phyloP scores from a whole-genome alignment of 2,113 vertebrate species.

The Dicrurus megarhynchus region DNA sequence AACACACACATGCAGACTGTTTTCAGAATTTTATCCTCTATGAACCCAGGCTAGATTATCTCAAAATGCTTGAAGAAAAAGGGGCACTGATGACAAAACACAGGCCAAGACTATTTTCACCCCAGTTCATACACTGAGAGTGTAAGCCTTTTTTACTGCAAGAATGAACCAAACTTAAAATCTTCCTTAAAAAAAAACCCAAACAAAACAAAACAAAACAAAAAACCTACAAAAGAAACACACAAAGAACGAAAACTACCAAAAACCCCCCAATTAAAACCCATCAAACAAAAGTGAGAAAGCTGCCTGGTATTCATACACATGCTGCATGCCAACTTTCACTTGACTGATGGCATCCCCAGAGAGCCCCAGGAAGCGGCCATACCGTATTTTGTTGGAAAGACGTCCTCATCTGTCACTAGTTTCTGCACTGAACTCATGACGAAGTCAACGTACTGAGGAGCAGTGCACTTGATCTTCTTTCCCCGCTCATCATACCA shows the following conservation, averaged over 20 bases:
- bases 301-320: neutral
- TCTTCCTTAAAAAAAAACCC: neutral
- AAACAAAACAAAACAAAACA: neutral
- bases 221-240: neutral
- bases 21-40: neutral
- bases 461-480: slow-evolving; percentile 98
- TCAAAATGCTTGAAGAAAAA: neutral
- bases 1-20: neutral
- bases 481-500: slow-evolving; percentile 98
- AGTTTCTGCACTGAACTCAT: slow-evolving; percentile 98
- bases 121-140: neutral
- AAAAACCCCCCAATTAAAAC: neutral
- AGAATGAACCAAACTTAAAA: neutral
- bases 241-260: neutral
- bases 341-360: neutral
- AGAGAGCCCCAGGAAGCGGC: neutral
- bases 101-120: neutral
- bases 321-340: neutral
- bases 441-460: slow-evolving; percentile 97
- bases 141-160: neutral
- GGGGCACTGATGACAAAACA: neutral
- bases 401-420: slow-evolving; percentile 97
- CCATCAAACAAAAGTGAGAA: neutral
- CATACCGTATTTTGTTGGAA: slow-evolving; percentile 97
- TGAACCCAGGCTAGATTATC: neutral